A percentile compares a stretch with the other conserved stretches of the same genome.
These are phyloP conservation scores for Drosophila nebulosa DNA, from an alignment of 1,140 invertebrate genomes.

Conservation along the genomic window DNA sequence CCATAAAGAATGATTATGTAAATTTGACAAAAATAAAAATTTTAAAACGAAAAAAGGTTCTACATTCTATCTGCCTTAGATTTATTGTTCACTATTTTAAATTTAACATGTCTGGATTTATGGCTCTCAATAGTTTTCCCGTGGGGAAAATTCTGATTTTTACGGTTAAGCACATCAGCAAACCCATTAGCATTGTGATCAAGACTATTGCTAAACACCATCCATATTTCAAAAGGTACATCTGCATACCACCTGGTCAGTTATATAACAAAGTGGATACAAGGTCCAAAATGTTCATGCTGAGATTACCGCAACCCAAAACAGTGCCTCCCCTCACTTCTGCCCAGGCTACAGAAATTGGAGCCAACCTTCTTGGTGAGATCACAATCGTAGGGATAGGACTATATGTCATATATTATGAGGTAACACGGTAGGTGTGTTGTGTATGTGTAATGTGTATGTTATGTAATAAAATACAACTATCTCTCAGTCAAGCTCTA, in stretches of 20 bases:
- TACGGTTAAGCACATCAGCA: constrained; percentile 24
- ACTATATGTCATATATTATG: constrained; percentile 18
- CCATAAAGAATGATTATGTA: too few species aligned
- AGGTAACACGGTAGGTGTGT: constrained; percentile 21
- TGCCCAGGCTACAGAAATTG: constrained; percentile 25
- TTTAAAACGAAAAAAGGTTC: background rate
- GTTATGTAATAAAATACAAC: too few species aligned
- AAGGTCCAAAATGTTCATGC: constrained; percentile 40
- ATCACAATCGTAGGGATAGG: constrained; percentile 27
- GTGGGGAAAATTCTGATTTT: constrained; percentile 38
- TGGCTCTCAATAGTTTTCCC: constrained; percentile 44
- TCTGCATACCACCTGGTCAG: constrained; percentile 45
- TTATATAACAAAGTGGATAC: constrained; percentile 32
- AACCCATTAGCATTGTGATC: constrained; percentile 24
- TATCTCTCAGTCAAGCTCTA: constrained; percentile 12
- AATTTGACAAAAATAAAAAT: background rate
- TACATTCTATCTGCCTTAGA: background rate
- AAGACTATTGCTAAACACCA: constrained; percentile 20
- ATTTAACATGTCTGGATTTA: constrained; percentile 15
- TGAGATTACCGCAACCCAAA: constrained; percentile 40
- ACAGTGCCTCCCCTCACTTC: constrained; percentile 21
- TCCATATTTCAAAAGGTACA: constrained; percentile 1
- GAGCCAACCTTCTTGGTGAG: constrained; percentile 43
- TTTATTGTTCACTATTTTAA: background rate
- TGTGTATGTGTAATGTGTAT: background rate